phyloP scores from a whole-genome alignment of 2,797 vertebrate genomes.

The Macropus fuliginosus region DNA sequence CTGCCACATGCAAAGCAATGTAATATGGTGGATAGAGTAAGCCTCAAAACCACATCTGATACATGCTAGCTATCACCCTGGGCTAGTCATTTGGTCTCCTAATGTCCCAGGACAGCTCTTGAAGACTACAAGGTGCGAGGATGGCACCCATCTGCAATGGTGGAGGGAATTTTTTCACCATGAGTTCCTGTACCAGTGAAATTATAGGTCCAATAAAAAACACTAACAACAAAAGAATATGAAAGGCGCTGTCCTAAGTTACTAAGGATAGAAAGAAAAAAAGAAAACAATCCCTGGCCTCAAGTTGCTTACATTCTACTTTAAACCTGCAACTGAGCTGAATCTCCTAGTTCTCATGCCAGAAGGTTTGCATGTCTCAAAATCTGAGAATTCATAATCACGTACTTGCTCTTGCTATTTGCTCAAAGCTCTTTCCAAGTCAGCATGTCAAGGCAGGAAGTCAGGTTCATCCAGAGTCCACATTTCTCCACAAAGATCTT shows the following conservation, averaged over 20 bases:
- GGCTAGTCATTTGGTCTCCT: too few relatives aligned
- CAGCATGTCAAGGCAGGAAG: slow-evolving; percentile 17
- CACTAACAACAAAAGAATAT: background rate
- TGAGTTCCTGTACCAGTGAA: background rate
- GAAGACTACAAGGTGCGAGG: background rate
- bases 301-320: slow-evolving; percentile 34
- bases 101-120: background rate
- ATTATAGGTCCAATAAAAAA: background rate
- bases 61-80: background rate
- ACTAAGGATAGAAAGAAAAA: background rate
- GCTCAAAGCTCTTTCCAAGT: slow-evolving; percentile 28
- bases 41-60: background rate
- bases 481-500: background rate
- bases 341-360: slow-evolving; percentile 42
- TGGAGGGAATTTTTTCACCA: background rate
- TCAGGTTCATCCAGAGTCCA: slow-evolving; percentile 10
- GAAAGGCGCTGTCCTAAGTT: background rate
- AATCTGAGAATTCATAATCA: slow-evolving; percentile 49
- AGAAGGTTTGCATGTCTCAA: slow-evolving; percentile 23
- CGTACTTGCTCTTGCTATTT: slow-evolving; percentile 32
- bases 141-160: background rate
- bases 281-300: background rate
- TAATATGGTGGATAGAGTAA: background rate
- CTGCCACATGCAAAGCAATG: background rate
- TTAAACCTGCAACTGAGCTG: slow-evolving; percentile 45